phyloP scores from a whole-genome alignment of 2,797 vertebrate species.

The Emydoidea blandingii region DNA sequence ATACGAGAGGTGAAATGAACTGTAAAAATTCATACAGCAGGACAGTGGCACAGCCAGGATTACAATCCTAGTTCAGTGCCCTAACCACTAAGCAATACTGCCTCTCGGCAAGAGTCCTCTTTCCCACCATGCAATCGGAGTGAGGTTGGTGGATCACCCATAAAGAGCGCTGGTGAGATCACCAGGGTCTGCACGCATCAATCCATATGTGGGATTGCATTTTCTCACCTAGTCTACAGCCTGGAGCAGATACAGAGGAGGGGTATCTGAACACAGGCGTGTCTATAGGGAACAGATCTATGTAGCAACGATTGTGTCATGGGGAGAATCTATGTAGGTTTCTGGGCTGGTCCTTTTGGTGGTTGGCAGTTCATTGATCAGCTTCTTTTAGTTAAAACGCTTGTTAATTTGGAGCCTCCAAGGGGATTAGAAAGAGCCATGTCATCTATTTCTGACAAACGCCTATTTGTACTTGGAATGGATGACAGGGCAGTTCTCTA shows the following conservation, averaged over 20 bases:
- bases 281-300: not conserved
- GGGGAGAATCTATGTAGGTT: not conserved
- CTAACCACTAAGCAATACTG: not conserved
- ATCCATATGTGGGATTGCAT: not conserved
- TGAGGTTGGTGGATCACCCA: not conserved
- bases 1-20: not conserved
- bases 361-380: not conserved
- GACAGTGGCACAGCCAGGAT: not conserved
- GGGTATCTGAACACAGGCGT: not conserved
- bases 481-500: not conserved
- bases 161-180: not conserved
- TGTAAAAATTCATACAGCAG: not conserved
- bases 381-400: not conserved
- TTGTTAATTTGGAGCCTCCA: not conserved
- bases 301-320: rapidly evolving
- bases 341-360: not conserved
- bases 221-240: not conserved
- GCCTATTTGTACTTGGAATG: rapidly evolving
- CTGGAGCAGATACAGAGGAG: not conserved
- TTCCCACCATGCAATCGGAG: not conserved
- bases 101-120: rapidly evolving
- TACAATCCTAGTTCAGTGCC: not conserved
- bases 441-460: not conserved
- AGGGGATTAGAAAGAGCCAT: not conserved
- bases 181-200: not conserved